phyloP scores from a whole-genome alignment of 2,113 vertebrate genomes.

The Rhea pennata region DNA sequence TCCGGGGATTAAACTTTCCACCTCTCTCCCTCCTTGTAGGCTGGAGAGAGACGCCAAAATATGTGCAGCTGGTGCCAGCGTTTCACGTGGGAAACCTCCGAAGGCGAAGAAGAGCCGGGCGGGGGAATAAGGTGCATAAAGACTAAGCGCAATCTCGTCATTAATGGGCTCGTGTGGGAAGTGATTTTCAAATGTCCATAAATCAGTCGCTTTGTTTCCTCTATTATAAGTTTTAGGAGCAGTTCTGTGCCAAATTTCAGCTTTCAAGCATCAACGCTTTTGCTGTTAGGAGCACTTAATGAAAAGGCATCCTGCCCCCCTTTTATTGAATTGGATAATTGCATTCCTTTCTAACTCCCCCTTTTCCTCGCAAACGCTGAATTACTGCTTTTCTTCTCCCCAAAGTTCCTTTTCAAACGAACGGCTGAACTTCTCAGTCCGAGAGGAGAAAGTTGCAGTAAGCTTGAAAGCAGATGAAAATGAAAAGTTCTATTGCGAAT shows the following conservation, averaged over 20 bases:
- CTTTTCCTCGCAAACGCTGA: neutral
- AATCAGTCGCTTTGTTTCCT: constrained; percentile 53
- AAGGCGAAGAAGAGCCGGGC: neutral
- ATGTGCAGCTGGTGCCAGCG: too few species aligned
- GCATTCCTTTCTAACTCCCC: neutral
- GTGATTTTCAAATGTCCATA: constrained; percentile 28
- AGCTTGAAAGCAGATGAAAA: neutral
- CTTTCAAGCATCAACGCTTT: neutral
- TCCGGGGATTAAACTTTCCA: neutral
- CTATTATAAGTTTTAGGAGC: neutral
- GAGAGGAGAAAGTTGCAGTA: neutral
- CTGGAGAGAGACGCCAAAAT: neutral
- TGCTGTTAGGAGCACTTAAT: neutral
- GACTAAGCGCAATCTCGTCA: neutral
- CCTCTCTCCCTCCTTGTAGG: neutral
- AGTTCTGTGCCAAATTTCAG: constrained; percentile 2
- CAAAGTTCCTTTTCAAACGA: neutral
- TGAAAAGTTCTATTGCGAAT: neutral
- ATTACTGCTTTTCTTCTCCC: neutral
- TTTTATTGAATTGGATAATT: neutral
- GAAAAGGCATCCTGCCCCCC: neutral
- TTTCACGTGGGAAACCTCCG: neutral
- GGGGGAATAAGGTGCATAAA: neutral
- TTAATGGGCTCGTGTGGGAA: constrained; percentile 18
- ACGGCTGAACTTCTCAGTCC: neutral